Evolutionary conservation across 1,140 invertebrate species (phyloP).

Genomic region (Caenorhabditis inopinata): DNA sequence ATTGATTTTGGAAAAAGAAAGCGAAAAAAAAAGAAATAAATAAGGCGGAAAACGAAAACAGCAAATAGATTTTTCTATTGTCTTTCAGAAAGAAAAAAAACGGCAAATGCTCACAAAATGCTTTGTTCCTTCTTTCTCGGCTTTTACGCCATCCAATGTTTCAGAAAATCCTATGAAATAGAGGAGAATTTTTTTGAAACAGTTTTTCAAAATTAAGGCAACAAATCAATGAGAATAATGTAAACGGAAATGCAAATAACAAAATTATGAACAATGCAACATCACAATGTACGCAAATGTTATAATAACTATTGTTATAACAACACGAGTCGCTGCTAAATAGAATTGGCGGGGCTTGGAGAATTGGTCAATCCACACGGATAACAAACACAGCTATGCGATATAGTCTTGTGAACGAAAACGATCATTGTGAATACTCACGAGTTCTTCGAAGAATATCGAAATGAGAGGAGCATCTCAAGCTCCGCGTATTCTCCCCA

Average conservation of each 20-base stretch:
- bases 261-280: slow-evolving; percentile 5
- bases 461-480: too few relatives aligned
- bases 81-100: slow-evolving; percentile 11
- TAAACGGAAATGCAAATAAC: background rate
- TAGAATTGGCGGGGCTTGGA: background rate
- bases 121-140: too few relatives aligned
- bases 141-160: too few relatives aligned
- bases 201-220: background rate
- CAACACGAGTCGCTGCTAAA: background rate
- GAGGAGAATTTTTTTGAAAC: too few relatives aligned
- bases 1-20: background rate
- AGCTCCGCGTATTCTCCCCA: too few relatives aligned
- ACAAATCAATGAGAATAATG: background rate
- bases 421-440: too few relatives aligned
- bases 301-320: slow-evolving; percentile 19
- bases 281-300: background rate
- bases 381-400: too few relatives aligned
- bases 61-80: slow-evolving; percentile 5
- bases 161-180: too few relatives aligned
- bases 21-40: background rate
- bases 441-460: too few relatives aligned
- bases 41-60: background rate
- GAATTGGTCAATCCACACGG: too few relatives aligned
- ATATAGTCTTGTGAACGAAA: too few relatives aligned
- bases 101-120: too few relatives aligned